A percentile compares a stretch with the other conserved stretches of the same genome.
phyloP scores from a whole-genome alignment of 2,797 vertebrate genomes.

The Moxostoma hubbsi region DNA sequence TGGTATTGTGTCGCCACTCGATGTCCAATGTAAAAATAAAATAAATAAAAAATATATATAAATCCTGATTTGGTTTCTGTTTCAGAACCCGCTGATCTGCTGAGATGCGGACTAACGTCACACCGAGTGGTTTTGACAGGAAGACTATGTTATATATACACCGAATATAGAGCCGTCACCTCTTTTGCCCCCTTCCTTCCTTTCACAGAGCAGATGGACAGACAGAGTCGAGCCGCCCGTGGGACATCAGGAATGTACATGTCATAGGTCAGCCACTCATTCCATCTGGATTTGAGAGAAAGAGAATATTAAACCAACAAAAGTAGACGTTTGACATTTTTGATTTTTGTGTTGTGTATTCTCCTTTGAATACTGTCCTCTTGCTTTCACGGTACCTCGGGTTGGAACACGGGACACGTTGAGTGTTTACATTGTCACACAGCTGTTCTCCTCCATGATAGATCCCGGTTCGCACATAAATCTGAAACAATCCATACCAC shows the following conservation, averaged over 20 bases:
- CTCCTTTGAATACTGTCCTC: neutral
- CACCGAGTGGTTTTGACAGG: too few relatives aligned
- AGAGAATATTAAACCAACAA: slow-evolving; percentile 10
- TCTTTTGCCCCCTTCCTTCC: slow-evolving; percentile 96
- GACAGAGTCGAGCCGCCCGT: slow-evolving; percentile 92
- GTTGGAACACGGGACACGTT: slow-evolving; percentile 95
- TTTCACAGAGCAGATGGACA: slow-evolving; percentile 98
- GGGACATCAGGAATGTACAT: slow-evolving; percentile 97
- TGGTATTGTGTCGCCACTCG: too few relatives aligned
- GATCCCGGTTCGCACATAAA: slow-evolving; percentile 96
- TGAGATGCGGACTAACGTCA: too few relatives aligned
- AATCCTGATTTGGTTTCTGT: too few relatives aligned
- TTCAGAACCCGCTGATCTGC: too few relatives aligned
- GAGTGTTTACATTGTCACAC: slow-evolving; percentile 98
- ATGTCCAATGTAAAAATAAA: too few relatives aligned
- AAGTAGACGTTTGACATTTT: neutral
- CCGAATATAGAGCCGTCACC: slow-evolving; percentile 70
- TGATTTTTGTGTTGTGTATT: too few relatives aligned
- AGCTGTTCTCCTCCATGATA: slow-evolving; percentile 97
- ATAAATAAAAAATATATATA: too few relatives aligned
- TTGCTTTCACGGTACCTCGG: slow-evolving; percentile 81
- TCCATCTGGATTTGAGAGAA: slow-evolving; percentile 81
- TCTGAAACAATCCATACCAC: slow-evolving; percentile 73
- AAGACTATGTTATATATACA: neutral
- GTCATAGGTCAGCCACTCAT: slow-evolving; percentile 93